Percentiles rank a stretch among this genome's conserved stretches.
Evolutionary conservation across 2,113 vertebrate genomes (phyloP).

Genomic region (Lamprotornis superbus): DNA sequence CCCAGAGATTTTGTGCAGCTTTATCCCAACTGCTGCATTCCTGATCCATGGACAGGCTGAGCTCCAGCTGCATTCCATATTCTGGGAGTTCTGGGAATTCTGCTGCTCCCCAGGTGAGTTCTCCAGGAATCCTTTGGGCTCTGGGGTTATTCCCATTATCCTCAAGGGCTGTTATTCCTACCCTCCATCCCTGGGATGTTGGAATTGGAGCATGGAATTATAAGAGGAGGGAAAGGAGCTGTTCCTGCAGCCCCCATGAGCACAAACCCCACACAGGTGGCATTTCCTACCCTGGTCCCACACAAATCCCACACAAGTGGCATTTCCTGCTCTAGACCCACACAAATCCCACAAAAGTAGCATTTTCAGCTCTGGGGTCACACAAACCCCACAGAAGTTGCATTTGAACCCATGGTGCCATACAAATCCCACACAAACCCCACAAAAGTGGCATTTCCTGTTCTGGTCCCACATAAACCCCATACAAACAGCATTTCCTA

Average conservation of each 20-base stretch:
- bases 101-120: neutral
- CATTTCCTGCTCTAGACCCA: neutral
- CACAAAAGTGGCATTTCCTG: fast-evolving
- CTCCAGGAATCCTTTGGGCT: neutral
- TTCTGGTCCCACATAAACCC: neutral
- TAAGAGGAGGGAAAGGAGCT: fast-evolving
- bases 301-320: neutral
- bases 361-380: too few relatives aligned
- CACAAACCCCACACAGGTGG: neutral
- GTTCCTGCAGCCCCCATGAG: neutral
- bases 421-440: neutral
- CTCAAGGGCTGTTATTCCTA: fast-evolving
- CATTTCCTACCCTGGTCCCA: neutral
- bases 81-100: neutral
- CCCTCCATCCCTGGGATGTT: neutral
- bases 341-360: neutral
- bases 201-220: neutral
- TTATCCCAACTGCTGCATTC: neutral
- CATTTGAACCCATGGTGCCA: neutral
- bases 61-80: neutral
- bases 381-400: neutral
- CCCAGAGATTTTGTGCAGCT: neutral
- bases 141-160: neutral
- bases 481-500: neutral
- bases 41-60: neutral